A percentile compares a stretch with the other conserved stretches of the same genome.
Evolutionary conservation across 23 tunicate species (phyloP).

Genomic region (Halocynthia aurantium): DNA sequence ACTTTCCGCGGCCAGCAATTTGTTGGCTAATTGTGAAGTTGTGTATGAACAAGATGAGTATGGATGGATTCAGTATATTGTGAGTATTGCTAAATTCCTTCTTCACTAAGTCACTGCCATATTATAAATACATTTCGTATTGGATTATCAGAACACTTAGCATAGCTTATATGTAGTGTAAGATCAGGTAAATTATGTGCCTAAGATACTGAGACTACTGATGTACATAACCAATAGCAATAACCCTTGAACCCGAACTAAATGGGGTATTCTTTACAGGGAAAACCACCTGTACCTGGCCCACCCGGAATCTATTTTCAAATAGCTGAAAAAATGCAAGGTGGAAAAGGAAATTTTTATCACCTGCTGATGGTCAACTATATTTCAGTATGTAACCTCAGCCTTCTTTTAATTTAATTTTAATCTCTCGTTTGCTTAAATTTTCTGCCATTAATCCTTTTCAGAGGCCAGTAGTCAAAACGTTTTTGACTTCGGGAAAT

Average conservation of each 20-base stretch:
- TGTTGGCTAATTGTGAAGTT: neutral
- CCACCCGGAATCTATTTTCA: slow-evolving; percentile 6
- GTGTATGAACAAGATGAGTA: neutral
- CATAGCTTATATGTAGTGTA: neutral
- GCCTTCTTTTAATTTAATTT: no score
- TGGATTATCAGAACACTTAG: no score
- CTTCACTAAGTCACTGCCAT: no score
- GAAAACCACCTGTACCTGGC: neutral
- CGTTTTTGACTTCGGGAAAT: slow-evolving; percentile 10
- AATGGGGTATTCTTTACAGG: slow-evolving; percentile 2
- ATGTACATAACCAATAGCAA: neutral
- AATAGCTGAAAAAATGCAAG: slow-evolving; percentile 8
- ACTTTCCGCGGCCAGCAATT: neutral
- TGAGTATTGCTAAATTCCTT: neutral
- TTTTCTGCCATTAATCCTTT: neutral
- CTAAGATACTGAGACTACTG: neutral
- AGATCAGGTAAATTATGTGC: neutral
- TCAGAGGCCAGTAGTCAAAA: neutral
- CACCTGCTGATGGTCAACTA: slow-evolving; percentile 9
- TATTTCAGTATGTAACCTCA: slow-evolving; percentile 7
- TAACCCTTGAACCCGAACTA: neutral
- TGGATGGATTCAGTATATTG: slow-evolving; percentile 7
- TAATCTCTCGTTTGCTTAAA: no score
- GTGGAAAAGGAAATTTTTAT: slow-evolving; percentile 16
- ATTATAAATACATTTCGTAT: no score